These are phyloP conservation scores for Apamea monoglypha DNA, from an alignment of 2,888 invertebrate species.

Conservation along the genomic window DNA sequence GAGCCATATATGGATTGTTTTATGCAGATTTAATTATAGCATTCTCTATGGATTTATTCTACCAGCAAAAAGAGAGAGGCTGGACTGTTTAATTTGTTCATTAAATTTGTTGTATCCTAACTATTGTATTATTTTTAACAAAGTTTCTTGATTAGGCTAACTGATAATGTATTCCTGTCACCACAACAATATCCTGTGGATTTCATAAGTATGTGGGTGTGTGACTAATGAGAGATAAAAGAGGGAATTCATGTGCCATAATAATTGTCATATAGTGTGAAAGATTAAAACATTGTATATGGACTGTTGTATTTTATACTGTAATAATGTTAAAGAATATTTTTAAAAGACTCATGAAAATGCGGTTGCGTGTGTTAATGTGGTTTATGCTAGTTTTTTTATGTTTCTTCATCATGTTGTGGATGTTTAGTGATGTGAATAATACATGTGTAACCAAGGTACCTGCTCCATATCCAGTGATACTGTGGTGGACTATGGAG, in stretches of 20 bases:
- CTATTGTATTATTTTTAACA: conserved; percentile 64
- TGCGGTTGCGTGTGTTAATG: conserved; percentile 71
- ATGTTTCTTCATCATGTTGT: conserved; percentile 68
- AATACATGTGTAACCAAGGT: conserved; percentile 39
- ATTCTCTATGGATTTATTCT: conserved; percentile 80
- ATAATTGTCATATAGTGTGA: conserved; percentile 41
- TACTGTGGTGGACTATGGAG: conserved; percentile 86
- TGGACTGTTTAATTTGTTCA: conserved; percentile 73
- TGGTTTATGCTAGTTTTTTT: conserved; percentile 69
- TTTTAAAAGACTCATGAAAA: conserved; percentile 65
- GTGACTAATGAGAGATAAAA: conserved; percentile 41
- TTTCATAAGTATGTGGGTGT: conserved; percentile 19
- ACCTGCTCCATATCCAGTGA: conserved; percentile 72
- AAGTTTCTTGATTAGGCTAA: conserved; percentile 8
- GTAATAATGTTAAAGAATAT: conserved; percentile 71
- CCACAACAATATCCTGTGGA: conserved; percentile 47
- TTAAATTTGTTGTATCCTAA: conserved; percentile 60
- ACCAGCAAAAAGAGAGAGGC: conserved; percentile 82
- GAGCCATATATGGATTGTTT: conserved; percentile 84
- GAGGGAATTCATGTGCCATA: conserved; percentile 11
- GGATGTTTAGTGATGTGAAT: conserved; percentile 57
- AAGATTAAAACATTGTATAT: conserved; percentile 52
- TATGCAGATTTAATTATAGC: conserved; percentile 84
- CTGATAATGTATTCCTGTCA: conserved; percentile 56
- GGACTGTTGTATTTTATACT: conserved; percentile 60